phyloP scores from a whole-genome alignment of 2,797 vertebrate species.

The Vultur gryphus region DNA sequence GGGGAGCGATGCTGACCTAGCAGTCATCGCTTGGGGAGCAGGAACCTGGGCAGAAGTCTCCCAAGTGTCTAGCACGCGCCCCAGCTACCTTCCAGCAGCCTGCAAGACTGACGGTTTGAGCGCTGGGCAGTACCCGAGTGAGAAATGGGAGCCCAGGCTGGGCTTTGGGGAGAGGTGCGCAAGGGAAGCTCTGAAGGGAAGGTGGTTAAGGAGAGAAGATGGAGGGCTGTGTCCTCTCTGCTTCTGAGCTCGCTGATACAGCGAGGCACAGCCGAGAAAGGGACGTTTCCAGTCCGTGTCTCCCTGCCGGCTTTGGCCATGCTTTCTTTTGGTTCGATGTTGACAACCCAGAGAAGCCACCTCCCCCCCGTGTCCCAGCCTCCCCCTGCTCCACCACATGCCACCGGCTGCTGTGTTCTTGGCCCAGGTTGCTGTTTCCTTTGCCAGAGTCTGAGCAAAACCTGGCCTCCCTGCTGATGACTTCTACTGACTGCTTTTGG shows the following conservation, averaged over 20 bases:
- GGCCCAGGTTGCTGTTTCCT: not conserved
- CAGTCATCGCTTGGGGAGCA: not conserved
- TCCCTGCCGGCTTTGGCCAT: not conserved
- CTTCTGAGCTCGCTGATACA: not conserved
- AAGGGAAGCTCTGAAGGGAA: too few species aligned
- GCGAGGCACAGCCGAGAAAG: too few species aligned
- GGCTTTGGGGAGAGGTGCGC: not conserved
- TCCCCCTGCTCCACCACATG: not conserved
- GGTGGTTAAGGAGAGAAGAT: not conserved
- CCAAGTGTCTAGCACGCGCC: not conserved
- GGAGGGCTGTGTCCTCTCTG: not conserved
- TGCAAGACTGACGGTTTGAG: not conserved
- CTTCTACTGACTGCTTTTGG: not conserved
- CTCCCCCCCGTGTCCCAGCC: not conserved
- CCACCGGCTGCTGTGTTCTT: accelerated
- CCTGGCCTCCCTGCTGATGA: not conserved
- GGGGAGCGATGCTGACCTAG: not conserved
- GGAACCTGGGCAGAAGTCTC: not conserved
- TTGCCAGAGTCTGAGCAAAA: not conserved
- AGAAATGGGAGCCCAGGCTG: not conserved
- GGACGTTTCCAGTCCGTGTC: accelerated
- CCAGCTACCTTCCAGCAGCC: too few species aligned
- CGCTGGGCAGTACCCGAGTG: not conserved
- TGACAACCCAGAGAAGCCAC: not conserved
- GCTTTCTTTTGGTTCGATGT: not conserved